Evolutionary conservation across 2,113 vertebrate genomes (phyloP), one percentile per base, ranked within the genome.

Genomic region (Propithecus coquereli): DNA sequence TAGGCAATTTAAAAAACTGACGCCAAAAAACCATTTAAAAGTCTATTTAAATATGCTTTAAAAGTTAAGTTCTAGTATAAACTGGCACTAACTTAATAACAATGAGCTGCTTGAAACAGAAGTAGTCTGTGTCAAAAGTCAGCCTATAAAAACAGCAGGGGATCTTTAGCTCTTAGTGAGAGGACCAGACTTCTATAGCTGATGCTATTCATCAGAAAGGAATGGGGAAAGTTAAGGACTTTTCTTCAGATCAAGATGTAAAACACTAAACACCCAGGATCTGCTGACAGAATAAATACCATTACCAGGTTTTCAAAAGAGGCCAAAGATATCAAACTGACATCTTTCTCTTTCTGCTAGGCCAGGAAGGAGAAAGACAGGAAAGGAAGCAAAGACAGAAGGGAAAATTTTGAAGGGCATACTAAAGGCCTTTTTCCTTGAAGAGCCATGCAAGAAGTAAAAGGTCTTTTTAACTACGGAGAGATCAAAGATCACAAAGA

Each of bases 281-380:
- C 32, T 94, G 70, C 76, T 92, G 91, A 94, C 85, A 96, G 70
- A 59, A 91, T 88, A 96, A 95, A 95, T 84, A 87, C 87, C 83
- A 80, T 52, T 76, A 76, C 52, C 32, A 82, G 34, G 66, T 82
- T 92, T 85, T 94, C 66, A 85, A 84, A 88, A 85, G 81, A 95
- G 71, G 89, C 65, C 89, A 95, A 77, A 40, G 22, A 16, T 59
- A 91, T 87, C 84, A 95, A 92, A 77, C 10, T 61, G 65, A 85
- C 89, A 91, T 87, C 77, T 81, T 77, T 95, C 66, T 96, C 59
- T 86, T 90, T 83, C 43, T 93, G 22, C 43, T 76, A 43, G 32
- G 65, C 57, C 59, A 54, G 23, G 50, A 84, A 86, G 52, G 43
- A 90, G 47, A 80, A 68, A 65, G 54, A 80, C 73, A 65, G 18